A percentile compares a stretch with the other conserved stretches of the same genome.
phyloP scores from a whole-genome alignment of 2,797 vertebrate species.

The Hippoglossus hippoglossus region DNA sequence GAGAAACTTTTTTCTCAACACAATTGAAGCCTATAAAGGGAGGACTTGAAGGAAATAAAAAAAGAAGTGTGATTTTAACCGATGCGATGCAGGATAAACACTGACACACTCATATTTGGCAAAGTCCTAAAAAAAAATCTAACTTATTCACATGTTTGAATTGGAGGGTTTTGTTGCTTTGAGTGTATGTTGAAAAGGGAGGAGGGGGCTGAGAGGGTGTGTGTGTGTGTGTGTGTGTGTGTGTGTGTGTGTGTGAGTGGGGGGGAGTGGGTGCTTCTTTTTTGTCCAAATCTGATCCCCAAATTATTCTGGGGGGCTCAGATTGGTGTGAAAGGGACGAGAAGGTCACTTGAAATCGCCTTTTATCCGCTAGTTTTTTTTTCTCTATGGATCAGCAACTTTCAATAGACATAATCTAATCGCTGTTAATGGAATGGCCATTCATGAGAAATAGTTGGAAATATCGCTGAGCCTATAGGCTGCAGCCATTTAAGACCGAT shows the following conservation, averaged over 20 bases:
- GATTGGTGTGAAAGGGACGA: constrained; percentile 96
- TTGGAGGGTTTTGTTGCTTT: constrained; percentile 84
- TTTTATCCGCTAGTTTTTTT: constrained; percentile 95
- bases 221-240: constrained; percentile 57
- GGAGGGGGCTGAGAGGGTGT: constrained; percentile 78
- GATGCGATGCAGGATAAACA: constrained; percentile 17
- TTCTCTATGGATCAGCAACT: constrained; percentile 95
- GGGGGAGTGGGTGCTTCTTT: constrained; percentile 74
- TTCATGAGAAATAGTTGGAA: constrained; percentile 83
- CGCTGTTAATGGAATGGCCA: constrained; percentile 91
- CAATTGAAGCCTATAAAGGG: too few species aligned
- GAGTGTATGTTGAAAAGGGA: constrained; percentile 88
- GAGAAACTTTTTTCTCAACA: constrained; percentile 31
- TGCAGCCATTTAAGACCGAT: constrained; percentile 56
- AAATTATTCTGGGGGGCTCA: constrained; percentile 91
- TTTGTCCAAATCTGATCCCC: constrained; percentile 92
- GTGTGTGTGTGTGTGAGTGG: constrained; percentile 22
- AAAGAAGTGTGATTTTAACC: neutral
- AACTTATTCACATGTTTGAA: constrained; percentile 61
- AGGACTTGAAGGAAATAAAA: neutral
- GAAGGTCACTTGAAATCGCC: constrained; percentile 96
- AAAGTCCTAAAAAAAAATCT: constrained; percentile 27
- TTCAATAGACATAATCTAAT: constrained; percentile 97
- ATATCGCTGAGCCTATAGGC: constrained; percentile 66
- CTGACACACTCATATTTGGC: constrained; percentile 25